These are phyloP conservation scores for Gadus macrocephalus DNA, from an alignment of 2,113 vertebrate genomes.

Conservation along the genomic window DNA sequence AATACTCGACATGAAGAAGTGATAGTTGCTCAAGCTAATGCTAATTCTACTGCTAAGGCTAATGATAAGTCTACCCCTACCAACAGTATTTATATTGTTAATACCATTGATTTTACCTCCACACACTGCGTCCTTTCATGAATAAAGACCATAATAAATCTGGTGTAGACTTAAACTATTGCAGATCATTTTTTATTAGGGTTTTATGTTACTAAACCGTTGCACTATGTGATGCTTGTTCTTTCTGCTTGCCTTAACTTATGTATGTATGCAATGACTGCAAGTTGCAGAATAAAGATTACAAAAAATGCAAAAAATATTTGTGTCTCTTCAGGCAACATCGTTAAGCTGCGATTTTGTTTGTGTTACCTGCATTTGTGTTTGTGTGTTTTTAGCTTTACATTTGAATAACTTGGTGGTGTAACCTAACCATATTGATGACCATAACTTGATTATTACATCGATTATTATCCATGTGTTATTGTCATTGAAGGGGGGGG, in stretches of 20 bases:
- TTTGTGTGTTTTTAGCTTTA: no score
- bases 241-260: slow-evolving; percentile 30
- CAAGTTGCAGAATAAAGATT: slow-evolving; percentile 39
- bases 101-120: slow-evolving; percentile 23
- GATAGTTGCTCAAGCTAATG: background rate
- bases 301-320: background rate
- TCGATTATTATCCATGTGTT: no score
- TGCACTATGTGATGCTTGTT: slow-evolving; percentile 40
- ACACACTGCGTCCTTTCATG: slow-evolving; percentile 20
- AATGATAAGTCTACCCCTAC: background rate
- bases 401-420: no score
- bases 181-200: background rate
- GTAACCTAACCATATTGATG: no score
- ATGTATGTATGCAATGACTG: slow-evolving; percentile 33
- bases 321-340: background rate
- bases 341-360: no score
- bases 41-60: no score
- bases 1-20: slow-evolving; percentile 84
- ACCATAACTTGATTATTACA: no score
- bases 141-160: slow-evolving; percentile 37
- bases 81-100: slow-evolving; percentile 1
- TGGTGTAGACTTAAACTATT: slow-evolving; percentile 7
- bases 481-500: no score
- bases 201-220: slow-evolving; percentile 34
- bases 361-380: no score